Conservation (phyloP, 2,113 vertebrate species). For the Scomber colias region DNA sequence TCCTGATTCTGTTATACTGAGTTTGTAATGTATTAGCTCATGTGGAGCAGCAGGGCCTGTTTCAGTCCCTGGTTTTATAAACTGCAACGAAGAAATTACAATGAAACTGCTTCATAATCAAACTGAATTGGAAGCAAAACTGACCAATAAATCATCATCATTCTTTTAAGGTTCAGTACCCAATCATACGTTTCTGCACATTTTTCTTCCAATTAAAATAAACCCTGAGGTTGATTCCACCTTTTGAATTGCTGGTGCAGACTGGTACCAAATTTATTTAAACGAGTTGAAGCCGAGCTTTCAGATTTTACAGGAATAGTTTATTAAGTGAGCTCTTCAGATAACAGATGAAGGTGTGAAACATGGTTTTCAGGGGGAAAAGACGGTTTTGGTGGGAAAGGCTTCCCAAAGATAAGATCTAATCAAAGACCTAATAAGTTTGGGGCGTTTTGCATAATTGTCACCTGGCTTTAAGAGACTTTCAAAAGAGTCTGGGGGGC, state of each 20-base stretch:
- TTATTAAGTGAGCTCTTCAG: background rate
- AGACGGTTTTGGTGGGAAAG: background rate
- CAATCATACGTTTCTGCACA: background rate
- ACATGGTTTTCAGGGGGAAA: background rate
- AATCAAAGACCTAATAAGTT: background rate
- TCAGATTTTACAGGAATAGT: background rate
- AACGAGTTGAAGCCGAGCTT: background rate
- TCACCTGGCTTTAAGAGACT: background rate
- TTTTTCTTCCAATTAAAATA: background rate
- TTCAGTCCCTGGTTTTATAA: too few relatives aligned
- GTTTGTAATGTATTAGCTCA: too few relatives aligned
- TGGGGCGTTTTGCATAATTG: conserved; percentile 44
- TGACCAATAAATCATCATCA: background rate
- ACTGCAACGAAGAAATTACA: background rate
- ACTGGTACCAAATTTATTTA: too few relatives aligned
- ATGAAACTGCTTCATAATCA: background rate
- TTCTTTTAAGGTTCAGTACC: background rate
- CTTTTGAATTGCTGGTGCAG: too few relatives aligned
- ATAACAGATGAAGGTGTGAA: background rate
- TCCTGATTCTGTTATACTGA: too few relatives aligned
- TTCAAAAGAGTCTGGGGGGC: background rate
- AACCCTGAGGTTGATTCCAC: too few relatives aligned
- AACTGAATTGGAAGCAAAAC: background rate
- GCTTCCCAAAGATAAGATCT: conserved; percentile 12
- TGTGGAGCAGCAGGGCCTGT: too few relatives aligned